phyloP scores from a whole-genome alignment of 2,888 invertebrate species.

The Hypselothyrea guttata region DNA sequence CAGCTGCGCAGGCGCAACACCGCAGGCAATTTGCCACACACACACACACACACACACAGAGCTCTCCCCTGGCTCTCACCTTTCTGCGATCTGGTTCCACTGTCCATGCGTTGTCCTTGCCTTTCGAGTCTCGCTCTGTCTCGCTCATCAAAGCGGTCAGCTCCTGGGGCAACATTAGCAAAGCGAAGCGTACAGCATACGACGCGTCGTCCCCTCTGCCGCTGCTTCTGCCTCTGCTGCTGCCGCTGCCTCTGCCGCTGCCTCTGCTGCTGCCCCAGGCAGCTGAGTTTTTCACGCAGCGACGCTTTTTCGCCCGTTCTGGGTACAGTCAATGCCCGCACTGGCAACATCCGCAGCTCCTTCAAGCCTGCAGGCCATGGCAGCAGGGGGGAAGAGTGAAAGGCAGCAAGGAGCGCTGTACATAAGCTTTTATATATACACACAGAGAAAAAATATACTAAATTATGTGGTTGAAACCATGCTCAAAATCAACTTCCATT shows the following conservation, averaged over 20 bases:
- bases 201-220: constrained; percentile 26
- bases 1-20: constrained; percentile 68
- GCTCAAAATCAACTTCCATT: too few species aligned
- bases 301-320: constrained; percentile 69
- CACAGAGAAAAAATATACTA: too few species aligned
- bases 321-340: constrained; percentile 54
- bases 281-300: constrained; percentile 68
- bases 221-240: constrained; percentile 21
- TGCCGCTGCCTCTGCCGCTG: constrained; percentile 34
- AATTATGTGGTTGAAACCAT: too few species aligned
- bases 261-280: constrained; percentile 44
- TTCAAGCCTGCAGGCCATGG: constrained; percentile 46
- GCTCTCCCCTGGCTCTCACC: constrained; percentile 23
- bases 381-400: background rate
- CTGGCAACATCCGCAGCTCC: constrained; percentile 65
- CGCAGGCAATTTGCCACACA: constrained; percentile 54
- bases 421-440: constrained; percentile 63
- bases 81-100: constrained; percentile 50
- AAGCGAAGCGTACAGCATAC: constrained; percentile 68
- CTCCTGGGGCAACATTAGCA: constrained; percentile 72
- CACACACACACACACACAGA: constrained; percentile 5
- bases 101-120: constrained; percentile 26
- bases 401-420: constrained; percentile 23
- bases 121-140: constrained; percentile 41
- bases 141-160: constrained; percentile 74